Evolutionary conservation across 2,888 invertebrate species (phyloP).

Genomic region (Abrostola triplasia): DNA sequence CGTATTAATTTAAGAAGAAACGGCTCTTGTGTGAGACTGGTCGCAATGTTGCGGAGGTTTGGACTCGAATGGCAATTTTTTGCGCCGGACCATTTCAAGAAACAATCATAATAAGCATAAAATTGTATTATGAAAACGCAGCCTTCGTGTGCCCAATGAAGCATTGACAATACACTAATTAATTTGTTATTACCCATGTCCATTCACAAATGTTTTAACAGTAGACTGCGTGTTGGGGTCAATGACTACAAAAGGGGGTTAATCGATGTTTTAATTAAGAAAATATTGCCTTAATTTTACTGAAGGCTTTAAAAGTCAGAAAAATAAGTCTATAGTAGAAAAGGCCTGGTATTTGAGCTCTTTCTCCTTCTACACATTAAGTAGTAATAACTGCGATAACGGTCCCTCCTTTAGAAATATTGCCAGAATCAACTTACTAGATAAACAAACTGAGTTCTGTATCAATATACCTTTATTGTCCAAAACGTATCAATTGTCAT

Average conservation of each 20-base stretch:
- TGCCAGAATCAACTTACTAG: neutral
- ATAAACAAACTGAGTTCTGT: neutral
- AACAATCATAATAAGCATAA: constrained; percentile 49
- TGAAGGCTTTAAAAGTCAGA: too few species aligned
- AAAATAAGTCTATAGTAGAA: neutral
- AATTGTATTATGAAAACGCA: constrained; percentile 49
- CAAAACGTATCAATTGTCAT: too few species aligned
- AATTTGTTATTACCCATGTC: constrained; percentile 28
- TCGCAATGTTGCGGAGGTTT: constrained; percentile 47
- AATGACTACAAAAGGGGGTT: neutral
- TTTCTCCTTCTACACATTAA: neutral
- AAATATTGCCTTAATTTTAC: too few species aligned
- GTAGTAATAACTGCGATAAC: neutral
- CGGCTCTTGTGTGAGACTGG: constrained; percentile 33
- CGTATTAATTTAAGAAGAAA: constrained; percentile 24
- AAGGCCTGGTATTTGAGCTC: neutral
- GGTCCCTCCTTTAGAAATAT: neutral
- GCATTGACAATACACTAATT: constrained; percentile 38
- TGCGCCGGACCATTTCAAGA: constrained; percentile 47
- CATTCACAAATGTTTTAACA: constrained; percentile 21
- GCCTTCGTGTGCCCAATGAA: constrained; percentile 43
- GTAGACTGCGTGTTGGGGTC: constrained; percentile 16
- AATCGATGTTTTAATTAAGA: neutral
- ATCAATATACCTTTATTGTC: neutral
- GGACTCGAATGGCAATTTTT: constrained; percentile 57